Conservation (phyloP, 2,113 vertebrate genomes). For the Elephas maximus region DNA sequence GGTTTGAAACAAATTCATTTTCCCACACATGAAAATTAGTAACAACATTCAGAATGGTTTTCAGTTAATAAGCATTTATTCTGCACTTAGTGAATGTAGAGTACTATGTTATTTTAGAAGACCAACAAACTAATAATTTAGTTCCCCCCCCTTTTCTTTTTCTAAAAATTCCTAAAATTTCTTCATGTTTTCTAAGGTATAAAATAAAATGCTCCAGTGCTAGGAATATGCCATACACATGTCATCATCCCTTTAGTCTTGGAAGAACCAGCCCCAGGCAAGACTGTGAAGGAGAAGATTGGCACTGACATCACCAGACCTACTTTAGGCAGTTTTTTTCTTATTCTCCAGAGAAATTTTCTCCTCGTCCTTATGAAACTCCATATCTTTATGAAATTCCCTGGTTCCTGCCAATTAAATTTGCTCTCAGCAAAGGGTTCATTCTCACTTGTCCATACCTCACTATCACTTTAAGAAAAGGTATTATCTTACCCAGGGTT, state of each 20-base stretch:
- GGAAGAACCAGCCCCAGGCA: constrained; percentile 64
- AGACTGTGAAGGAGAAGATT: constrained; percentile 65
- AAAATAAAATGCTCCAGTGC: constrained; percentile 69
- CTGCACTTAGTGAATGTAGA: neutral
- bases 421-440: constrained; percentile 60
- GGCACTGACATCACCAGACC: constrained; percentile 36
- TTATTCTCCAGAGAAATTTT: constrained; percentile 26
- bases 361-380: constrained; percentile 58
- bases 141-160: neutral
- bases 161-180: neutral
- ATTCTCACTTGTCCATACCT: constrained; percentile 51
- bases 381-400: constrained; percentile 10
- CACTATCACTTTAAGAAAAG: constrained; percentile 72
- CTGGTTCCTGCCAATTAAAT: constrained; percentile 75
- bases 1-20: neutral
- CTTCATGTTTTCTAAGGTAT: constrained; percentile 63
- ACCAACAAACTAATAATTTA: constrained; percentile 36
- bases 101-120: neutral
- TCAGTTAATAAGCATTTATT: neutral
- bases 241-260: constrained; percentile 74
- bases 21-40: neutral
- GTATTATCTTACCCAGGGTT: constrained; percentile 55
- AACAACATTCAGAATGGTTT: neutral
- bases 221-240: constrained; percentile 37
- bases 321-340: constrained; percentile 42